Percentiles rank a stretch among this genome's conserved stretches.
These are phyloP conservation scores for Choloepus didactylus DNA, from an alignment of 2,797 vertebrate species.

Conservation along the genomic window DNA sequence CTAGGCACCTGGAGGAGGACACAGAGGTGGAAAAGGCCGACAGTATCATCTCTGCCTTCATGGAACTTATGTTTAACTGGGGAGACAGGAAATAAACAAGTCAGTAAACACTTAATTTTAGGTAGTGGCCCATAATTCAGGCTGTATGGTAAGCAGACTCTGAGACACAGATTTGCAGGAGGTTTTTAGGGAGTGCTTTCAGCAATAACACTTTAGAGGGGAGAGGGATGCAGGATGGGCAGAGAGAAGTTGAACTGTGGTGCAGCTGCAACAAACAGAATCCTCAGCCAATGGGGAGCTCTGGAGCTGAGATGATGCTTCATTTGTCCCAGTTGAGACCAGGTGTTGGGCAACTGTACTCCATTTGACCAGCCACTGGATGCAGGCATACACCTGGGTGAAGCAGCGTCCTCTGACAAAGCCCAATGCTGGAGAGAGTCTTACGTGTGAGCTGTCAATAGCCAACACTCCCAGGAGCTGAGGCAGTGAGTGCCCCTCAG, in stretches of 20 bases:
- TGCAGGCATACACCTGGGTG: neutral
- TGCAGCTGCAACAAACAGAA: neutral
- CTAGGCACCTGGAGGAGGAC: neutral
- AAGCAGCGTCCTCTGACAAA: neutral
- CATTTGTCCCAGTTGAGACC: neutral
- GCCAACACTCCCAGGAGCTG: neutral
- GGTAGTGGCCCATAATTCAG: too few relatives aligned
- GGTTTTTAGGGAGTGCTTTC: rapidly evolving
- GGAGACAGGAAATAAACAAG: neutral
- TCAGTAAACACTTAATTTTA: neutral
- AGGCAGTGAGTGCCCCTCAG: neutral
- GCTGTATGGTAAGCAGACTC: neutral
- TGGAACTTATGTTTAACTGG: neutral
- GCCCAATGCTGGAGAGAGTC: neutral
- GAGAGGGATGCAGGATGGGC: neutral
- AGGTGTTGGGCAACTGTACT: too few relatives aligned
- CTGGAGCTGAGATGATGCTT: neutral
- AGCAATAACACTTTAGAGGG: rapidly evolving
- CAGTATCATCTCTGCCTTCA: neutral
- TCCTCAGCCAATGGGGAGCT: neutral
- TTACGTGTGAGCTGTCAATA: neutral
- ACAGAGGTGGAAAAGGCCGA: neutral
- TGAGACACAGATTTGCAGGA: neutral
- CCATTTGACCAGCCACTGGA: neutral
- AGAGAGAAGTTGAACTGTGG: neutral